These are phyloP conservation scores for Leptoteleia sp. DNA, from an alignment of 1,140 invertebrate species.

Conservation along the genomic window DNA sequence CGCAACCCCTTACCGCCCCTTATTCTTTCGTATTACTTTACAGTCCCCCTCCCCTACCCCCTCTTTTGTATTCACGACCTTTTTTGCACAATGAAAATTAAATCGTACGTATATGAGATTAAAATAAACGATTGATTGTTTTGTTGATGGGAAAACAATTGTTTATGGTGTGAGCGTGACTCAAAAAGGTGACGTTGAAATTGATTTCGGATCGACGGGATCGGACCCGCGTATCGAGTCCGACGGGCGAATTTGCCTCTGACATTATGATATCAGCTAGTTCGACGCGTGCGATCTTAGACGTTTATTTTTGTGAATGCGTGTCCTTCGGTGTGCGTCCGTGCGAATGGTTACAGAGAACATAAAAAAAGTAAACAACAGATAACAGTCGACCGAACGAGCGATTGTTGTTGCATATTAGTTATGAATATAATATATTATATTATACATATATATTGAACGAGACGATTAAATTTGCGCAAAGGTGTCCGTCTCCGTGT, in stretches of 20 bases:
- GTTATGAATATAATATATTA: conserved; percentile 63
- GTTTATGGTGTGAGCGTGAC: too few relatives aligned
- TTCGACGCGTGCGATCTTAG: conserved; percentile 70
- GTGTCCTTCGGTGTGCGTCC: conserved; percentile 65
- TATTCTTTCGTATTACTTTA: background rate
- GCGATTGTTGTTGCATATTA: conserved; percentile 55
- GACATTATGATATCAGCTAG: conserved; percentile 49
- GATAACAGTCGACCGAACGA: conserved; percentile 31
- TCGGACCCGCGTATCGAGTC: conserved; percentile 30
- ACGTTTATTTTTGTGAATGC: conserved; percentile 75
- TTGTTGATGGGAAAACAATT: too few relatives aligned
- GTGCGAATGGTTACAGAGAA: conserved; percentile 59
- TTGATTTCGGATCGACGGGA: conserved; percentile 1
- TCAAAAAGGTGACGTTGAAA: background rate
- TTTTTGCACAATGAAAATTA: too few relatives aligned
- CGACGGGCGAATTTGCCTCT: conserved; percentile 36
- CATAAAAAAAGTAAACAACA: conserved; percentile 13
- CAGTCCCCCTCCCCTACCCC: background rate
- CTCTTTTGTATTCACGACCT: too few relatives aligned
- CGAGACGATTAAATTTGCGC: conserved; percentile 15
- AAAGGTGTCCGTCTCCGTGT: background rate
- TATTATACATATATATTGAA: conserved; percentile 59
- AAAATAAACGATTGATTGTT: too few relatives aligned
- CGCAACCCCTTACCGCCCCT: too few relatives aligned
- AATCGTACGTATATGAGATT: too few relatives aligned